These are phyloP conservation scores for Ellobius talpinus DNA, from an alignment of 2,113 vertebrate species.

Conservation along the genomic window DNA sequence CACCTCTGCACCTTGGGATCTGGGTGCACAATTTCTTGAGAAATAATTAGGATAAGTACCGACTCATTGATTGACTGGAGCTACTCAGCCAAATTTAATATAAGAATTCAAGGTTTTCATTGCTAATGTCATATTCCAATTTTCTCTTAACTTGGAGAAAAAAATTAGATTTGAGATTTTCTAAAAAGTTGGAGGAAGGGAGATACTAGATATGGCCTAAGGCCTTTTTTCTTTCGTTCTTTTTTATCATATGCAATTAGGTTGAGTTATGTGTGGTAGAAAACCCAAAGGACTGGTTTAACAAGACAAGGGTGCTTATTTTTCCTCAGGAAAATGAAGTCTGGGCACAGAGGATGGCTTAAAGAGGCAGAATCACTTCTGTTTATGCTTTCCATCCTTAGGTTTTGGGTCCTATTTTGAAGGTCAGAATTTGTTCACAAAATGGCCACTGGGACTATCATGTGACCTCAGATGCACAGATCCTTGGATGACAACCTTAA, in stretches of 20 bases:
- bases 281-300: neutral
- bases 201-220: neutral
- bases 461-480: neutral
- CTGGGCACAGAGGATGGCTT: neutral
- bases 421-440: neutral
- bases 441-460: neutral
- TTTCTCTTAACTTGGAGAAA: neutral
- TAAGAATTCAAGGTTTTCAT: neutral
- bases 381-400: neutral
- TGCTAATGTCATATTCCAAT: constrained; percentile 31
- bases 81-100: neutral
- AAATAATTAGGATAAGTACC: neutral
- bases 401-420: neutral
- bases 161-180: constrained; percentile 21
- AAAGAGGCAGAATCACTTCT: constrained; percentile 1
- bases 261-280: neutral
- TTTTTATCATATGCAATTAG: neutral
- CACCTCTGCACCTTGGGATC: neutral
- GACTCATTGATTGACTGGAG: neutral
- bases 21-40: neutral
- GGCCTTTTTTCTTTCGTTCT: neutral
- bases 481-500: fast-evolving
- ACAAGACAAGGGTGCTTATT: neutral
- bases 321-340: constrained; percentile 11
- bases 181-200: neutral